Evolutionary conservation across 2,113 vertebrate genomes (phyloP), one percentile per base, ranked within the genome.

Genomic region (Podarcis raffonei): DNA sequence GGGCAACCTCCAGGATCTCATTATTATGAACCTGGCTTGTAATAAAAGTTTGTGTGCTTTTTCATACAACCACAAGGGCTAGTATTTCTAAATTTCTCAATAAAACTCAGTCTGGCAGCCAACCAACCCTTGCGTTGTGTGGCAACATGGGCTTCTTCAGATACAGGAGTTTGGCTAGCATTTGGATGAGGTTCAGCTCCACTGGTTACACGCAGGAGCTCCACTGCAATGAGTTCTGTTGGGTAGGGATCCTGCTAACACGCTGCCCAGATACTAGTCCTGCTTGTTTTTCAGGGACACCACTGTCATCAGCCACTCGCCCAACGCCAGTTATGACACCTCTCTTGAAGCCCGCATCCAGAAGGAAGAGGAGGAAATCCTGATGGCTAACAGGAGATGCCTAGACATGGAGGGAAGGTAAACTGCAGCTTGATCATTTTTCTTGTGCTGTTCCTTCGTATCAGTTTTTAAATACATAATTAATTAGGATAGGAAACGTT

Each of bases 331-430:
- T 97, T 99, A 99, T 0, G 98, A 99, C 94, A 99, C 98, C 0
- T 98, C 98, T 0, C 97, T 99, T 92, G 99, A 99, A 94, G 98
- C 98, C 75, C 97, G 98, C 2, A 99, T 99, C 89, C 99, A 99
- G 96, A 99, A 99, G 92, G 99, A 99, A 88, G 99, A 99, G 77
- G 99, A 99, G 91, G 99, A 99, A 95, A 99, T 99, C 91, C 95
- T 99, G 75, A 97, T 99, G 98, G 99, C 98, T 83, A 99, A 99
- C 93, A 98, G 99, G 30, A 98, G 98, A 81, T 99, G 99, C 90
- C 97, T 99, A 2, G 98, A 99, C 94, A 99, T 99, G 99, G 99
- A 99, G 92, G 99, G 98, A 97, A 98, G 99, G 98, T 99, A 93
- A 95, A 90, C 48, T 25, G 39, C 71, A 42, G 16, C 85, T 87